Evolutionary conservation across 2,888 invertebrate species (phyloP).

Genomic region (Vannuccia rotundouncinata): DNA sequence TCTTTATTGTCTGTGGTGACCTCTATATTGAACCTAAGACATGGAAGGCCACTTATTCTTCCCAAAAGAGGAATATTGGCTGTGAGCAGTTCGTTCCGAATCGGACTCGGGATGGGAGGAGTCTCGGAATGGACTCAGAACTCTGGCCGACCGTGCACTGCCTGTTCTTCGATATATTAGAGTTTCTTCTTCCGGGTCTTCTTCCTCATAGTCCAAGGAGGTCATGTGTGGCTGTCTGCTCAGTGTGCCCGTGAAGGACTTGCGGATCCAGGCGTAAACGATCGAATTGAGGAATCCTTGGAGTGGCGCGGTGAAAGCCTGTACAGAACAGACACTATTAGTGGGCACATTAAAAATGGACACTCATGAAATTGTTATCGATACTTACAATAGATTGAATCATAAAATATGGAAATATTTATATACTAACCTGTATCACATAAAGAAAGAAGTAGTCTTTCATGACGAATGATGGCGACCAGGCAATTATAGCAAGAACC

Average conservation of each 20-base stretch:
- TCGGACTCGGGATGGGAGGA: no score
- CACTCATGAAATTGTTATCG: background rate
- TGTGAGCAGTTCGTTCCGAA: no score
- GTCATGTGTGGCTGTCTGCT: background rate
- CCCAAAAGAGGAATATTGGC: no score
- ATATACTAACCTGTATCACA: background rate
- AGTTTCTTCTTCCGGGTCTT: background rate
- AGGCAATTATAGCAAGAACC: background rate
- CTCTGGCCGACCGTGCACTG: no score
- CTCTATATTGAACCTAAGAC: no score
- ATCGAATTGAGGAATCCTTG: conserved; percentile 43
- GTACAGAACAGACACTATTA: conserved; percentile 13
- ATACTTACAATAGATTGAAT: background rate
- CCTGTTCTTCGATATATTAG: no score
- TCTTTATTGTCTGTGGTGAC: no score
- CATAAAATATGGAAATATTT: background rate
- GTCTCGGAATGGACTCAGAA: no score
- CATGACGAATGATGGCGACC: background rate
- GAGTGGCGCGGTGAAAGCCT: conserved; percentile 43
- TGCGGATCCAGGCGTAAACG: conserved; percentile 44
- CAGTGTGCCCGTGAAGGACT: conserved; percentile 40
- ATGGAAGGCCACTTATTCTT: no score
- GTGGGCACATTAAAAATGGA: background rate
- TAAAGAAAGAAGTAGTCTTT: background rate
- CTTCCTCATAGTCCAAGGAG: background rate